Conservation (phyloP, 2,797 vertebrate genomes). For the Crocodylus rhombifer region DNA sequence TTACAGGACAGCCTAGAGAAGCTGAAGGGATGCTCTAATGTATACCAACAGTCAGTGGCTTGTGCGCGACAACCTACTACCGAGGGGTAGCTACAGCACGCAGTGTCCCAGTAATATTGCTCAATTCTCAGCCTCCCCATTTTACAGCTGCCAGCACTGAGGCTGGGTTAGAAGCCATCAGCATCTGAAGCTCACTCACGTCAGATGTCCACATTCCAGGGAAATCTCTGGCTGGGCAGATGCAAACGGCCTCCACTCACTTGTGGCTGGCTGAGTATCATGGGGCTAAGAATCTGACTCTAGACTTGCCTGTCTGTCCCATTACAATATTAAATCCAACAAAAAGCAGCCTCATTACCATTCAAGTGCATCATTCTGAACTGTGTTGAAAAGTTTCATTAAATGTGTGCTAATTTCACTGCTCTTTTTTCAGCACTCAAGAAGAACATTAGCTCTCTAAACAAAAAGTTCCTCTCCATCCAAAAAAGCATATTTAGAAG, state of each 20-base stretch:
- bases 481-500: not conserved
- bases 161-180: not conserved
- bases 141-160: not conserved
- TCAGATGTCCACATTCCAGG: not conserved
- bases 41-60: not conserved
- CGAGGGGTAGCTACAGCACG: not conserved
- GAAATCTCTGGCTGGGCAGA: not conserved
- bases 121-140: not conserved
- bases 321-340: not conserved
- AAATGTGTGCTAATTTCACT: rapidly evolving
- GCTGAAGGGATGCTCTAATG: not conserved
- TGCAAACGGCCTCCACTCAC: not conserved
- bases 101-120: no score
- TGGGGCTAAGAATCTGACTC: not conserved
- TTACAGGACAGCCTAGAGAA: no score
- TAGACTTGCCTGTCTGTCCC: not conserved
- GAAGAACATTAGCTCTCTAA: not conserved
- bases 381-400: not conserved
- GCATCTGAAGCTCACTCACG: no score
- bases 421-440: not conserved
- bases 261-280: not conserved
- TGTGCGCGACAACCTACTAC: not conserved
- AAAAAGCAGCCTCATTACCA: not conserved
- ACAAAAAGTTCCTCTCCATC: not conserved
- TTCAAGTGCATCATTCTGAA: not conserved